Base-by-base conservation (phyloP, 2,888 invertebrate genomes). In the Volucella zonaria region DNA sequence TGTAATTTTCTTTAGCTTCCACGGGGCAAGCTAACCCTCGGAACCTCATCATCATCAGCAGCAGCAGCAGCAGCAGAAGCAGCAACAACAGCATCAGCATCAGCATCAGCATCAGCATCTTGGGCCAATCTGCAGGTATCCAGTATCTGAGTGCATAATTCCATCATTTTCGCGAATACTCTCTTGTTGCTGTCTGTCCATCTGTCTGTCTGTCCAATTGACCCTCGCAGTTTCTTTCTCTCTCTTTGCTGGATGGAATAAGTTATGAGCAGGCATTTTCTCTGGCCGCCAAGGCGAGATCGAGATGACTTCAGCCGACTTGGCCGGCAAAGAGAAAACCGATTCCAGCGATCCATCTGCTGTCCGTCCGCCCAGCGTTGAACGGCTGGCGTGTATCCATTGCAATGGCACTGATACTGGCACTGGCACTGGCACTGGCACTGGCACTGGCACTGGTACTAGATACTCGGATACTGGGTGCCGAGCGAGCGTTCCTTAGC, bases 111-210 rank as follows among this genome's bases (percentile, higher is more conserved):
- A 59, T 14, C 74, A 64, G 59, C 77, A 73, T 78, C 58, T 71
- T 56, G 66, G 51, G 14, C 67, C 85, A 71, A 85, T 85, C 85
- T 85, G 64, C 80, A 81, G 80, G 80, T 85, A 82, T 82, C 82
- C 82, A 73, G 85, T 81, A 80, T 81, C 85, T 76, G 80, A 85
- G 85, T 80, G 85, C 80, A 85, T 85, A 85, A 77, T 85, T 85
- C 76, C 85, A 85, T 85, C 85, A 85, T 85, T 81, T 85, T 85
- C 51, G 52, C 67, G 77, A 82, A 82, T 76, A 76, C 58, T 56
- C 62, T 64, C 76, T 80, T 67, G 80, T 76, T 83, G 73, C 70
- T 79, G 74, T 78, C 70, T 79, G 78, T 78, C 78, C 62, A 66
- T 75, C 75, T 58, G 68, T 51, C 73, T 61, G 74, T 61, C 59